A percentile compares a stretch with the other conserved stretches of the same genome.
These are phyloP conservation scores for Clunio marinus DNA, from an alignment of 2,888 invertebrate species.

Conservation along the genomic window DNA sequence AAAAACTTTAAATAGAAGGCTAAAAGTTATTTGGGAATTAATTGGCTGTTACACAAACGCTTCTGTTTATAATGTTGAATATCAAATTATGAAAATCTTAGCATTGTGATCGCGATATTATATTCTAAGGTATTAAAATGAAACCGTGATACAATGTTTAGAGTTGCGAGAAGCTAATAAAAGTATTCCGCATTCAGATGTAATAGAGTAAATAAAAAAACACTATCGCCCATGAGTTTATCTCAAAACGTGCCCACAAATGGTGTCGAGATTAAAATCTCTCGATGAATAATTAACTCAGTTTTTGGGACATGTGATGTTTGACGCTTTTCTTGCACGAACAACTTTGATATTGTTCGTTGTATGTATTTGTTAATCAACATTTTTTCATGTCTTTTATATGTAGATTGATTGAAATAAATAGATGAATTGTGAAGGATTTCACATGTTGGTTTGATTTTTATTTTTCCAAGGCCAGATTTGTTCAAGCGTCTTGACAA, in stretches of 20 bases:
- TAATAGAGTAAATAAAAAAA: background rate
- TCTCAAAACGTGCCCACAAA: background rate
- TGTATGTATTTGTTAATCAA: no score
- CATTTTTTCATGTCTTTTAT: no score
- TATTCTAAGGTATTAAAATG: background rate
- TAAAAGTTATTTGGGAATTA: background rate
- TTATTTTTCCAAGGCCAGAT: no score
- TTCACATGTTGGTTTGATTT: no score
- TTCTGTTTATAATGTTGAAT: slow-evolving; percentile 20
- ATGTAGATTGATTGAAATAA: no score
- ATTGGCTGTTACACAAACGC: slow-evolving; percentile 23
- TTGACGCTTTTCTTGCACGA: background rate
- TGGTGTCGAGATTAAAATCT: background rate
- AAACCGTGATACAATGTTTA: background rate
- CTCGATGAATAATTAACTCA: slow-evolving; percentile 10
- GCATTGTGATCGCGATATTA: background rate
- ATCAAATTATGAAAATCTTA: background rate
- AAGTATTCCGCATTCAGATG: no score
- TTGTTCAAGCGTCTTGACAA: no score
- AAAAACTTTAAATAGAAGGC: background rate
- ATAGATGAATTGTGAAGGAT: no score
- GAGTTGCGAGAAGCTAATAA: background rate
- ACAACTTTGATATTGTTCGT: no score
- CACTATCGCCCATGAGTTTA: background rate
- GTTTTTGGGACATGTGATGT: slow-evolving; percentile 4